Base-by-base conservation (phyloP, 1,140 invertebrate species). In the Drosophila kikkawai region DNA sequence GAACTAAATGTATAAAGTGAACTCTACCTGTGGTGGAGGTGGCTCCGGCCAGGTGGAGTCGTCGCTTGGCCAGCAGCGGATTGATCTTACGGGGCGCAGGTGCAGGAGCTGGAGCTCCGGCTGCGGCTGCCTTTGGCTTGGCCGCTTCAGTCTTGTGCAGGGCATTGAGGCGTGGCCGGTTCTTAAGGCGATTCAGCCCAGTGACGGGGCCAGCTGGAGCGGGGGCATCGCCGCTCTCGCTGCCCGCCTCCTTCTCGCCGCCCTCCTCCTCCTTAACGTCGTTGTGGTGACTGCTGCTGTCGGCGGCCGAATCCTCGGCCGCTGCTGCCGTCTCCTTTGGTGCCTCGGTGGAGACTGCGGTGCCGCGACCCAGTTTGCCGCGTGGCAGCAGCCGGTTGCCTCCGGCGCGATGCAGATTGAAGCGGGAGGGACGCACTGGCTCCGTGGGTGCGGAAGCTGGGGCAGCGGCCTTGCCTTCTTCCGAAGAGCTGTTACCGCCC, bases 401-500 rank as follows among this genome's bases (percentile, higher is more conserved):
- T 3, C 78, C 79, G 11, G 87, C 78, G 34, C 92, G 86, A 55
- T 92, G 83, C n/a, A 92, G 32, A 32, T 92, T 91, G 59, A 93
- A 92, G 48, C 92, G 82, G 9, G 91, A 92, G 2, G 91, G 87
- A 65, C 80, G 85, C 50, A 59, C 76, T 36, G 77, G 45, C 51
- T 88, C 85, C 1, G 78, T 59, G 5, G 67, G 48, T n/a, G 60
- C 45, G 8, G 53, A 8, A 22, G 79, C 75, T 57, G 87, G 83
- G 1, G 80, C 82, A 22, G 93, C 93, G 50, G 94, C 93, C 61
- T 12, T 63, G 42, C 26, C 60, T 44, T 39, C 70, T 29, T 79
- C 85, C 47, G 87, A 34, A 92, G 93, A 67, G 93, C 93, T 70
- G 93, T 93, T 74, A 93, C 91, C 92, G 22, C 93, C 93, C 64